Evolutionary conservation across 2,797 vertebrate genomes (phyloP).

Genomic region (Euphonia xanthogaster): DNA sequence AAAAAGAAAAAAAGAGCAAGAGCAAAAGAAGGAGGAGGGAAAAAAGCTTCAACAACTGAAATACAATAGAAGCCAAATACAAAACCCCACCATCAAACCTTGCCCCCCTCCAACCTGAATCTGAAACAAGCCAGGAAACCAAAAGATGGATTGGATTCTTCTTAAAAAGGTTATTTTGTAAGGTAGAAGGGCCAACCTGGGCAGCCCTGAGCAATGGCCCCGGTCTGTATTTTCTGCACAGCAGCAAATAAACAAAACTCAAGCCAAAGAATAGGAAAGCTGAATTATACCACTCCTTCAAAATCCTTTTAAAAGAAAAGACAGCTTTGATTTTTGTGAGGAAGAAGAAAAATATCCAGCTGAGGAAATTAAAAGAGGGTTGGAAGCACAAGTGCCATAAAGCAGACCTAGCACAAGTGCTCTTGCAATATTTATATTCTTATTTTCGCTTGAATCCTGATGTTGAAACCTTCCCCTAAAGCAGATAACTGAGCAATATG

Average conservation of each 20-base stretch:
- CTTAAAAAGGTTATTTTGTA: constrained; percentile 1
- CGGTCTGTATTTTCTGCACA: background rate
- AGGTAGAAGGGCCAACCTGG: background rate
- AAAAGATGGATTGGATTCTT: background rate
- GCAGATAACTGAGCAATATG: background rate
- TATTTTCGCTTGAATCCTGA: constrained; percentile 1
- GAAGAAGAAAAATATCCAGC: constrained; percentile 14
- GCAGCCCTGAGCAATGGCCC: background rate
- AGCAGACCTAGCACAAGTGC: background rate
- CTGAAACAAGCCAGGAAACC: background rate
- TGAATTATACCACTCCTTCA: background rate
- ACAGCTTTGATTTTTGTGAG: constrained; percentile 5
- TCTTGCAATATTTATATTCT: background rate
- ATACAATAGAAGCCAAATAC: background rate
- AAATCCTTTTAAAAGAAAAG: constrained; percentile 1
- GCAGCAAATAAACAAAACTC: background rate
- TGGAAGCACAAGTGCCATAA: constrained; percentile 18
- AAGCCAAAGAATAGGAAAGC: background rate
- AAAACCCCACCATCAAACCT: background rate
- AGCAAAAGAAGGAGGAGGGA: background rate
- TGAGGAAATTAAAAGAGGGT: constrained; percentile 2
- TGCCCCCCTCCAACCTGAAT: background rate
- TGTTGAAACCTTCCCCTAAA: background rate
- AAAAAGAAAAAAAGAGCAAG: background rate
- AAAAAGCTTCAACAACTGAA: background rate